Conservation (phyloP, 2,797 vertebrate genomes). For the Pogonophryne albipinna region DNA sequence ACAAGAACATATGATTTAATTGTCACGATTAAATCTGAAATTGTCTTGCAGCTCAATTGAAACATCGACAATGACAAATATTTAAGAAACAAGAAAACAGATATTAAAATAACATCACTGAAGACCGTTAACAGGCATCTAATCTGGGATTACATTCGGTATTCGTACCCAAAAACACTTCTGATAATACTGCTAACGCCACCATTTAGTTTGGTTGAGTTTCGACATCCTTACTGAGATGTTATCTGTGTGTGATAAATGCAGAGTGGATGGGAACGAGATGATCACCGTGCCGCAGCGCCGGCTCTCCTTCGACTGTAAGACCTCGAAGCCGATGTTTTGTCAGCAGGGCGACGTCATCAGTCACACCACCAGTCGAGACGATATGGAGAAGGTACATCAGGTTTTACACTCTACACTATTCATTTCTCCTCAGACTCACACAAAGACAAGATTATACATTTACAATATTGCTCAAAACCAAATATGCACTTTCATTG, state of each 20-base stretch:
- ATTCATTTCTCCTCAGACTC: not conserved
- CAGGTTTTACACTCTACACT: not conserved
- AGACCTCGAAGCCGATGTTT: conserved; percentile 82
- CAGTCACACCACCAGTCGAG: conserved; percentile 85
- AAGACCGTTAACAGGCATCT: no score
- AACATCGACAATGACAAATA: no score
- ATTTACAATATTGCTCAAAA: not conserved
- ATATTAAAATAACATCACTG: no score
- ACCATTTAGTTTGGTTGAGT: not conserved
- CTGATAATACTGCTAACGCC: not conserved
- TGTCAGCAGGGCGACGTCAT: conserved; percentile 88
- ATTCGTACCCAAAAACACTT: not conserved
- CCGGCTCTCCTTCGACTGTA: conserved; percentile 87
- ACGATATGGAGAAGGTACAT: conserved; percentile 79
- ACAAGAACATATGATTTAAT: no score
- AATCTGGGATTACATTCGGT: no score
- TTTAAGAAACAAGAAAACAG: no score
- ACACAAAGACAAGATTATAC: not conserved
- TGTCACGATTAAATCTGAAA: no score
- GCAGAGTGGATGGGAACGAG: conserved; percentile 95
- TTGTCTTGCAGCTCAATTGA: no score
- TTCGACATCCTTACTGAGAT: not conserved
- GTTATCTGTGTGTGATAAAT: conserved; percentile 22
- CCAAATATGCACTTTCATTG: not conserved
- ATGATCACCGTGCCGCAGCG: conserved; percentile 87